Percentiles rank a stretch among this genome's conserved stretches.
These are phyloP conservation scores for Pseudomyrmex pallidus DNA, from an alignment of 1,140 invertebrate species.

Conservation along the genomic window DNA sequence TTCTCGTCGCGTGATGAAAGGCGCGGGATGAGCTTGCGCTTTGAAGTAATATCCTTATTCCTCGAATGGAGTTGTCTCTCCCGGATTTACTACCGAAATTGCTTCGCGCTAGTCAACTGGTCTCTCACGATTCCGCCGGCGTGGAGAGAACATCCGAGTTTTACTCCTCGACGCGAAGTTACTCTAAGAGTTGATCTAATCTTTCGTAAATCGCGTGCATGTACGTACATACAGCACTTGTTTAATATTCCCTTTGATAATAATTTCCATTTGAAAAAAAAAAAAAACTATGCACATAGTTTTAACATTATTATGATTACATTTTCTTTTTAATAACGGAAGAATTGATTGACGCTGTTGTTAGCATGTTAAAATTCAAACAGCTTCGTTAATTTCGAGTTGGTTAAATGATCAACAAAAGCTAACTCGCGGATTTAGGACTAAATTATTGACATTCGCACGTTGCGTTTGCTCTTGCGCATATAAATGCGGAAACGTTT, in stretches of 20 bases:
- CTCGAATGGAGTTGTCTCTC: constrained; percentile 53
- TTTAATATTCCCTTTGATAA: too few species aligned
- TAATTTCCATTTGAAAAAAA: too few species aligned
- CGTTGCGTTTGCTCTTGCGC: neutral
- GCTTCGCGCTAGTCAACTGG: constrained; percentile 56
- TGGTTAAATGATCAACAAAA: neutral
- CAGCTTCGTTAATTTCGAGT: neutral
- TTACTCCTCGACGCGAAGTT: constrained; percentile 3
- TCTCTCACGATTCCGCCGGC: neutral
- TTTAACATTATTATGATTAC: too few species aligned
- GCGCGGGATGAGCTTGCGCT: constrained; percentile 51
- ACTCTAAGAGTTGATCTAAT: neutral
- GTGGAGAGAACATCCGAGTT: neutral
- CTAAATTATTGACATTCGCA: neutral
- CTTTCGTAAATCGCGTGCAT: too few species aligned
- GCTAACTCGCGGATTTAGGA: neutral
- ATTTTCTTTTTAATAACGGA: too few species aligned
- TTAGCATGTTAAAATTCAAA: neutral
- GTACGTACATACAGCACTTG: too few species aligned
- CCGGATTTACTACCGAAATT: constrained; percentile 56
- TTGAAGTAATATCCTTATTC: constrained; percentile 61
- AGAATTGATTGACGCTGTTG: neutral
- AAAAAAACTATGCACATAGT: too few species aligned
- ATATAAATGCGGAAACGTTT: neutral
- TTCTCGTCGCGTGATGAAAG: constrained; percentile 52